Conservation (phyloP, 2,888 invertebrate species). For the Cerastoderma edule region DNA sequence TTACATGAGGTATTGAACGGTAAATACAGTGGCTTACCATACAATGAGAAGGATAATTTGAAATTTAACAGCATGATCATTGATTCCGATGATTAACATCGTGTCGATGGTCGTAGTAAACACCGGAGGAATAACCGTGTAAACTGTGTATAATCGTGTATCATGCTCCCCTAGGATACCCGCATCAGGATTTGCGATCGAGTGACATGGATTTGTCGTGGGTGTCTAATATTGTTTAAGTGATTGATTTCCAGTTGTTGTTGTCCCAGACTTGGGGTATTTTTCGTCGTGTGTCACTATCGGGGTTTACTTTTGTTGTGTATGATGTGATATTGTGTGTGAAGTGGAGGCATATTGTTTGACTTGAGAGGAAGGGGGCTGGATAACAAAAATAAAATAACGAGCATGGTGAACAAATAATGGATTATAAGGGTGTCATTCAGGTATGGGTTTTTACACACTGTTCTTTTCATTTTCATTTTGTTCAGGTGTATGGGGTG, state of each 20-base stretch:
- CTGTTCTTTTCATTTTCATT: neutral
- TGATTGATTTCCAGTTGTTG: slow-evolving; percentile 19
- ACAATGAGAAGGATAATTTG: slow-evolving; percentile 21
- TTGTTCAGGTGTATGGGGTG: slow-evolving; percentile 15
- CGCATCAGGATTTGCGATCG: slow-evolving; percentile 2
- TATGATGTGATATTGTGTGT: neutral
- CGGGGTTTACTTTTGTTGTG: too few relatives aligned
- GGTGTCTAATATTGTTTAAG: slow-evolving; percentile 19
- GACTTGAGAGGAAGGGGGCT: slow-evolving; percentile 8
- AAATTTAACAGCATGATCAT: slow-evolving; percentile 31
- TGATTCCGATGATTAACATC: slow-evolving; percentile 23
- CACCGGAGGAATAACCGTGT: slow-evolving; percentile 9
- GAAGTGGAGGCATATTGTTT: neutral
- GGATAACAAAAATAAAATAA: too few relatives aligned
- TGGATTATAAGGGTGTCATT: slow-evolving; percentile 19
- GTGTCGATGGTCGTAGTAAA: slow-evolving; percentile 16
- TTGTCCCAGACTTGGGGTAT: too few relatives aligned
- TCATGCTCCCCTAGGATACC: too few relatives aligned
- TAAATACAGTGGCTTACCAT: slow-evolving; percentile 30
- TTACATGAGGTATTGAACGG: slow-evolving; percentile 30
- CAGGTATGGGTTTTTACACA: slow-evolving; percentile 7
- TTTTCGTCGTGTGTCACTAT: too few relatives aligned
- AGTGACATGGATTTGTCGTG: slow-evolving; percentile 22
- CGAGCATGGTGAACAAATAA: slow-evolving; percentile 16
- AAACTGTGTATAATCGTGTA: too few relatives aligned